A percentile compares a stretch with the other conserved stretches of the same genome.
phyloP scores from a whole-genome alignment of 2,888 invertebrate genomes.

The Cephalotes varians region DNA sequence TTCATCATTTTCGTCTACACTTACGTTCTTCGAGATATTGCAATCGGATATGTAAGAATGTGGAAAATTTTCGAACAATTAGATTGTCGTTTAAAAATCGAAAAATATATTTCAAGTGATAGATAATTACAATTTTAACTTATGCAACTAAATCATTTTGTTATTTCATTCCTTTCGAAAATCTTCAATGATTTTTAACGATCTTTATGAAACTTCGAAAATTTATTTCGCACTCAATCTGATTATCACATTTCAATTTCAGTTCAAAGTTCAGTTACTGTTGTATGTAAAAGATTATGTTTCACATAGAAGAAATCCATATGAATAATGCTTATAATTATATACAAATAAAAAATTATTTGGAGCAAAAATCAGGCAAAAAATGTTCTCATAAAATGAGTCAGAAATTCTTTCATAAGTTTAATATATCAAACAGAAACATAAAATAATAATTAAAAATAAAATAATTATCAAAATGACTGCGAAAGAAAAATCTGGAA shows the following conservation, averaged over 20 bases:
- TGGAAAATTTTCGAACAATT: background rate
- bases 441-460: conserved; percentile 13
- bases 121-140: background rate
- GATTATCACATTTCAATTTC: background rate
- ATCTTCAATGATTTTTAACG: background rate
- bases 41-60: background rate
- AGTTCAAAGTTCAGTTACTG: background rate
- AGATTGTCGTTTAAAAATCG: background rate
- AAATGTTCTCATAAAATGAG: background rate
- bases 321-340: background rate
- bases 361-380: background rate
- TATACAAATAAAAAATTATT: conserved; percentile 3
- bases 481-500: background rate
- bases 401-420: background rate
- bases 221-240: background rate
- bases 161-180: background rate
- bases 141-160: background rate
- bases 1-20: background rate
- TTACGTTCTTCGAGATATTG: background rate
- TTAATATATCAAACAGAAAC: background rate
- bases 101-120: conserved; percentile 1
- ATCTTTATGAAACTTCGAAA: background rate
- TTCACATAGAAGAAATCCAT: background rate
- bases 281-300: background rate
- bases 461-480: background rate